Base-by-base conservation (phyloP, 2,797 vertebrate species). In the Ctenochaetus hawaiiensis region DNA sequence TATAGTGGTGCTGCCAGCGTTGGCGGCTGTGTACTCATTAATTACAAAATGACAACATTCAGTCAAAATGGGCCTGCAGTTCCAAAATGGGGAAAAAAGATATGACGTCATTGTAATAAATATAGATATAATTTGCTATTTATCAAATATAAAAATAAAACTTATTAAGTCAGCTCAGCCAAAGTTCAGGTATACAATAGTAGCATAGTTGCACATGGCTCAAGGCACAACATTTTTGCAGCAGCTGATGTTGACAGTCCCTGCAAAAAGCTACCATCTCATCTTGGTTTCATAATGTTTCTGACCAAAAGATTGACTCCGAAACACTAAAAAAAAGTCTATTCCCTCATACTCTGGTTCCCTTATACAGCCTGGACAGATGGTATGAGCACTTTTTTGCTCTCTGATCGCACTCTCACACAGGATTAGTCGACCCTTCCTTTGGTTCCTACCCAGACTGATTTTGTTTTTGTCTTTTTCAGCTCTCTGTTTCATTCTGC, bases 251-350 rank as follows among this genome's bases (percentile, higher is more conserved):
- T 43, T 30, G 22, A 23, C 11, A 39, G 43, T 30, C 8, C 16
- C 30, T 48, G 37, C 8, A 51, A 75, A 56, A 58, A 39, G 30
- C 5, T 3, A 39, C 5, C 26, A 48, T 79, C 8, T 12, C 53
- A 51, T 3, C 26, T 56, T 26, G 22, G 47, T 37, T 66, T 68
- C 16, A 39, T 54, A 73, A 51, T 26, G 68, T 43, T 49, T 67
- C 44, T 20, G n/a, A 67, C 45, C 13, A 58, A 71, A 14, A 64
- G 7, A 77, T 60, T 73, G 52, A 45, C 44, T 41, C 61, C 56
- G 70, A 43, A 82, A 66, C 56, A 69, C 22, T 34, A 1, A 49
- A 65, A 57, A 60, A 17, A 8, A 51, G 61, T 52, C 23, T 0
- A 39, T 20, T 34, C 30, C 30, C 30, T 34, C 30, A 34, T 34